A percentile compares a stretch with the other conserved stretches of the same genome.
These are phyloP conservation scores for Pollenia labialis DNA, from an alignment of 2,888 invertebrate species.

Conservation along the genomic window DNA sequence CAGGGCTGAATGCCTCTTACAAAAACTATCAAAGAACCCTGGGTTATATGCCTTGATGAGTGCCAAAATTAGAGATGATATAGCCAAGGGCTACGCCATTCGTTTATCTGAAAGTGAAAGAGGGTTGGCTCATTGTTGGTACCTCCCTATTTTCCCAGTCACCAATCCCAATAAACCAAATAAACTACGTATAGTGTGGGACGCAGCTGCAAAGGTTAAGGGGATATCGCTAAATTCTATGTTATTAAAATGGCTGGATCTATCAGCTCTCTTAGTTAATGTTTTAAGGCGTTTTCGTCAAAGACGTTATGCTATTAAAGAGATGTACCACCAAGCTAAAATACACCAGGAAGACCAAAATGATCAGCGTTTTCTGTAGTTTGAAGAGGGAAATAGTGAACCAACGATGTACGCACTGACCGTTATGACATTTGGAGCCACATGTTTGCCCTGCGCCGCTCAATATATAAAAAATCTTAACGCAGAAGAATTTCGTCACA, in stretches of 20 bases:
- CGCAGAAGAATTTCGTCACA: constrained; percentile 33
- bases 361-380: too few relatives aligned
- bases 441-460: too few relatives aligned
- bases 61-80: constrained; percentile 44
- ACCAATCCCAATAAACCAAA: constrained; percentile 74
- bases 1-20: constrained; percentile 25
- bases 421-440: too few relatives aligned
- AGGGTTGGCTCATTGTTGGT: constrained; percentile 75
- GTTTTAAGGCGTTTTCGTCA: constrained; percentile 81
- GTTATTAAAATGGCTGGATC: constrained; percentile 79
- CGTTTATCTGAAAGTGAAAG: too few relatives aligned
- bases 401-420: too few relatives aligned
- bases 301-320: constrained; percentile 76
- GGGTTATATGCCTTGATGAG: background rate
- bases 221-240: constrained; percentile 77
- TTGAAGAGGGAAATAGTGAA: too few relatives aligned
- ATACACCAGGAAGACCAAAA: too few relatives aligned
- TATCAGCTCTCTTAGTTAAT: constrained; percentile 77
- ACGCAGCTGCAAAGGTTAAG: constrained; percentile 77
- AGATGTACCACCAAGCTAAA: constrained; percentile 68
- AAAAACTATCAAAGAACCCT: constrained; percentile 11
- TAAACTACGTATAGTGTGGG: constrained; percentile 77
- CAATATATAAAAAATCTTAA: constrained; percentile 61
- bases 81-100: constrained; percentile 4
- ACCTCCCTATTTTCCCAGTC: constrained; percentile 76